phyloP scores from a whole-genome alignment of 2,797 vertebrate species.

The Gobionotothen gibberifrons region DNA sequence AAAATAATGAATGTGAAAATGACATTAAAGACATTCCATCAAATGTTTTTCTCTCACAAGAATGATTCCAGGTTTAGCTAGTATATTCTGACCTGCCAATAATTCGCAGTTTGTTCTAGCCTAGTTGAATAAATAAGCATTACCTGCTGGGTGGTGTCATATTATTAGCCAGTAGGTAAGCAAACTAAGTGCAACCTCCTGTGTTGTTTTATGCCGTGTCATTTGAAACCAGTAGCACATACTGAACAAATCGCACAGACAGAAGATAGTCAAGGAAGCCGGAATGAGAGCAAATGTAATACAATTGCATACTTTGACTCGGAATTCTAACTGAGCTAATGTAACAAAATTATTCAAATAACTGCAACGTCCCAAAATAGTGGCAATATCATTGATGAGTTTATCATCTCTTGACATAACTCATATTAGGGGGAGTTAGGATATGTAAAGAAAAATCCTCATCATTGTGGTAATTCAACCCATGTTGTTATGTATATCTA shows the following conservation, averaged over 20 bases:
- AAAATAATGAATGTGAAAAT: background rate
- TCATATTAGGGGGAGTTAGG: background rate
- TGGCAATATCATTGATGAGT: no score
- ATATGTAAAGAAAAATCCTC: background rate
- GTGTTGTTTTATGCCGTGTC: no score
- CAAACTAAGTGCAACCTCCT: no score
- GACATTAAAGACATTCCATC: background rate
- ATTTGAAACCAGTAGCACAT: no score
- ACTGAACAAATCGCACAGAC: no score
- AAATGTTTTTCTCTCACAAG: background rate
- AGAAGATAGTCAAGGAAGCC: no score
- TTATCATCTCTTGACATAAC: no score
- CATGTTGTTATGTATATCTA: constrained; percentile 61
- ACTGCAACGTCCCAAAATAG: no score
- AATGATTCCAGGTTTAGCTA: background rate
- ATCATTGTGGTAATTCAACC: constrained; percentile 51
- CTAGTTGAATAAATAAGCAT: background rate
- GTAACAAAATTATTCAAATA: no score
- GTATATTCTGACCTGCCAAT: background rate
- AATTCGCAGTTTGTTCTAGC: background rate
- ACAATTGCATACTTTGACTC: no score
- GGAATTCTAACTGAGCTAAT: background rate
- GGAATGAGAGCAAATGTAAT: no score
- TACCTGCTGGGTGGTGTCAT: background rate
- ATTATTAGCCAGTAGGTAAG: background rate